Evolutionary conservation across 2,113 vertebrate species (phyloP), one percentile per base, ranked within the genome.

Genomic region (Atherinomorus stipes): DNA sequence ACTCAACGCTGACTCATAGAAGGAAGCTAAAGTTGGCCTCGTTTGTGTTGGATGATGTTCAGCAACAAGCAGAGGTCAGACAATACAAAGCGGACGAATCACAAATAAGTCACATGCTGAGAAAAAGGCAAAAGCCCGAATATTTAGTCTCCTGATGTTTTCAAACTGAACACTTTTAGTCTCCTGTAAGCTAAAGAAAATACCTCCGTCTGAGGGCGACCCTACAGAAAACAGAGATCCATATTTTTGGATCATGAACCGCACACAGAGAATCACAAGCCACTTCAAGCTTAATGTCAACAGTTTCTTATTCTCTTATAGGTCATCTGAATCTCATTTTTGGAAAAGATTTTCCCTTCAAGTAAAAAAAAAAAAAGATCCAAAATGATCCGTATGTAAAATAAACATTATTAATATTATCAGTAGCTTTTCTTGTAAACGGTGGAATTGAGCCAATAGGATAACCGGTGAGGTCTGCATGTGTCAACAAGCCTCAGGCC

Each of bases 141-240:
- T 34, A 4, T 34, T 34, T 7, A 28, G 54, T 44, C 4, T 25
- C 16, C 1, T 53, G 7, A 1, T 75, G 71, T 68, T 64, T 56
- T 64, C 37, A 64, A 53, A 54, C 7, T 4, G 28, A 77, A 34
- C 42, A 1, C 64, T 58, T 88, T 81, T 56, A 44, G 83, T 60
- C 26, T 40, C 37, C 66, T 22, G 49, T 70, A 1, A 34, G 57
- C 52, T 76, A 71, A 78, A 79, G 73, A 73, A 87, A 88, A 87
- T 10, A 87, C 31, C 10, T 12, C 23, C 0, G 13, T 62, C 80
- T 60, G 73, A 7, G 2, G 38, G 26, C 34, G 71, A 78, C 50
- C 28, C 22, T 72, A 57, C 53, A 62, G n/a, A 70, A 78, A 64
- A 80, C 47, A 64, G 64, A 79, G 18, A 65, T 51, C 57, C 57